phyloP scores from a whole-genome alignment of 2,888 invertebrate genomes.

The Noctua pronuba region DNA sequence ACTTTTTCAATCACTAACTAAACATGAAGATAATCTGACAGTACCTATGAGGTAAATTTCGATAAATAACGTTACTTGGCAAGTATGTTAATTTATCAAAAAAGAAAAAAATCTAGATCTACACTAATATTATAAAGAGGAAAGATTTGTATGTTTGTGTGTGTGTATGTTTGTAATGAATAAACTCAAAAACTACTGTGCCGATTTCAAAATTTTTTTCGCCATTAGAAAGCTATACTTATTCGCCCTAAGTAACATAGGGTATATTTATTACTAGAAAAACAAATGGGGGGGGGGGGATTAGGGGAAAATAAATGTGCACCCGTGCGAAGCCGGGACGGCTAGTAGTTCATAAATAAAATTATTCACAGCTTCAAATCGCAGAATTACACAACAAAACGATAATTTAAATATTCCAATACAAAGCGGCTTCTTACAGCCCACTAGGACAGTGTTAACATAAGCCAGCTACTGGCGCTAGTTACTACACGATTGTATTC shows the following conservation, averaged over 20 bases:
- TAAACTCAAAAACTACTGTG: no score
- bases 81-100: not conserved
- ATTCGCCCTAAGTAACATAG: no score
- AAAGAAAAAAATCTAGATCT: not conserved
- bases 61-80: not conserved
- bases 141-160: no score
- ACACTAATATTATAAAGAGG: no score
- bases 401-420: not conserved
- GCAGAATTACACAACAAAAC: constrained; percentile 1
- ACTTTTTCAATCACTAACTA: not conserved
- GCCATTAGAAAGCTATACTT: no score
- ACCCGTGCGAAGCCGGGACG: no score
- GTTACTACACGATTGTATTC: constrained; percentile 55
- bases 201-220: no score
- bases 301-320: no score
- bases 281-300: no score
- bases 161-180: no score
- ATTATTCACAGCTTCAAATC: not conserved
- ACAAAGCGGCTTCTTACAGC: constrained; percentile 27
- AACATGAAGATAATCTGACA: not conserved
- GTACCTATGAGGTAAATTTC: not conserved
- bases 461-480: constrained; percentile 35
- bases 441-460: constrained; percentile 19
- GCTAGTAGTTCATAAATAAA: not conserved
- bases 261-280: no score